Evolutionary conservation across 2,888 invertebrate species (phyloP).

Genomic region (Drosophila longiperda): DNA sequence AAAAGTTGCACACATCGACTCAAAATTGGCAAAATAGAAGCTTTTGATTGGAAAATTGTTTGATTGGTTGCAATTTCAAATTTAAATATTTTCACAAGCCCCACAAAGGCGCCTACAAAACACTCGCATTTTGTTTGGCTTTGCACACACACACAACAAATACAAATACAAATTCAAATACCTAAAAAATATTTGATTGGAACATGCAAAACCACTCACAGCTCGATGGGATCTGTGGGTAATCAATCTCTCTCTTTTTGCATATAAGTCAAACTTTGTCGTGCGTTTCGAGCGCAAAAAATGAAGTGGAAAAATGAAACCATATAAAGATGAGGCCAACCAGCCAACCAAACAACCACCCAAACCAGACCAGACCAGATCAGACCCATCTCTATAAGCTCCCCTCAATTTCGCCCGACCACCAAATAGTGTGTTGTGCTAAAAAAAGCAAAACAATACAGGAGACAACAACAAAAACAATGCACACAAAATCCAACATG

Average conservation of each 20-base stretch:
- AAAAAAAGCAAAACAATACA: slow-evolving; percentile 39
- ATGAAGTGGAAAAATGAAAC: slow-evolving; percentile 40
- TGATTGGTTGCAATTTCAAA: slow-evolving; percentile 80
- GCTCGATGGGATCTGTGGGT: slow-evolving; percentile 50
- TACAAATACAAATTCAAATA: slow-evolving; percentile 6
- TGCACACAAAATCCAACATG: slow-evolving; percentile 30
- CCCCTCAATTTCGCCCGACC: slow-evolving; percentile 60
- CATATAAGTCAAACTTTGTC: slow-evolving; percentile 77
- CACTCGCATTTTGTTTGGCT: slow-evolving; percentile 20
- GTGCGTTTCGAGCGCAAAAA: slow-evolving; percentile 31
- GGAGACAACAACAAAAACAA: slow-evolving; percentile 44
- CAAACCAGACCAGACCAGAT: not conserved
- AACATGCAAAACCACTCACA: slow-evolving; percentile 80
- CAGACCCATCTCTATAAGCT: slow-evolving; percentile 24
- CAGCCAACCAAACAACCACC: not conserved
- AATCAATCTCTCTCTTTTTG: slow-evolving; percentile 75
- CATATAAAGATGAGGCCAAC: slow-evolving; percentile 47
- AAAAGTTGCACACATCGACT: slow-evolving; percentile 73
- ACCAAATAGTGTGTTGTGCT: slow-evolving; percentile 49
- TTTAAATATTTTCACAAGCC: slow-evolving; percentile 78
- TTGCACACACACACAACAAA: slow-evolving; percentile 15
- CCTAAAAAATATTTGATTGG: slow-evolving; percentile 48
- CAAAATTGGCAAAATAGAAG: slow-evolving; percentile 74
- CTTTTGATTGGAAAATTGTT: slow-evolving; percentile 80
- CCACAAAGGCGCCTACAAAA: slow-evolving; percentile 51